Conservation (phyloP, 2,113 vertebrate genomes). For the Typhlomys cinereus region DNA sequence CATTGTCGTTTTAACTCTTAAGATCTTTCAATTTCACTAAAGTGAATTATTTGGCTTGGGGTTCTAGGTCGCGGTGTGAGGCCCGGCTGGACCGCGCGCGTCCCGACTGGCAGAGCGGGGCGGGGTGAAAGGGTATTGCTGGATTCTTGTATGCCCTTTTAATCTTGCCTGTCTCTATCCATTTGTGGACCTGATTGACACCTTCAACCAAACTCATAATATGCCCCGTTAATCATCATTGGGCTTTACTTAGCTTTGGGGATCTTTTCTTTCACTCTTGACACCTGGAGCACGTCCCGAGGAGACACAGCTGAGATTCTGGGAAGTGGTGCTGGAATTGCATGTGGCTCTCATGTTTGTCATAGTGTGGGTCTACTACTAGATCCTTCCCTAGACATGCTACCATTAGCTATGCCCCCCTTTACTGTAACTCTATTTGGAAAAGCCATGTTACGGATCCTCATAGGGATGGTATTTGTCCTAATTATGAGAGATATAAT, state of each 20-base stretch:
- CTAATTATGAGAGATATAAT: slow-evolving; percentile 87
- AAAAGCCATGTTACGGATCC: slow-evolving; percentile 85
- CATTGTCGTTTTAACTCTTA: too few relatives aligned
- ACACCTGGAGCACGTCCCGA: slow-evolving; percentile 97
- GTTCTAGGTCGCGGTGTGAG: too few relatives aligned
- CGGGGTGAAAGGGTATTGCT: too few relatives aligned
- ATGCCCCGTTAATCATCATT: slow-evolving; percentile 92
- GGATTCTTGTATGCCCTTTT: slow-evolving; percentile 93
- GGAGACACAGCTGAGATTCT: slow-evolving; percentile 97
- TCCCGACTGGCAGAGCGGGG: too few relatives aligned
- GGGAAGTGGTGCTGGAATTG: slow-evolving; percentile 94
- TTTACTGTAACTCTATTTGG: slow-evolving; percentile 84
- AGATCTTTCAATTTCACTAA: too few relatives aligned
- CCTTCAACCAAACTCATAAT: slow-evolving; percentile 92
- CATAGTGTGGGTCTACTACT: slow-evolving; percentile 86
- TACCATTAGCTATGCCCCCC: slow-evolving; percentile 87
- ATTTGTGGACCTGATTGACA: slow-evolving; percentile 90
- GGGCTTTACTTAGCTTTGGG: slow-evolving; percentile 92
- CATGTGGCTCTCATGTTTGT: slow-evolving; percentile 92
- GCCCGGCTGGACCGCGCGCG: too few relatives aligned
- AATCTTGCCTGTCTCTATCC: slow-evolving; percentile 92
- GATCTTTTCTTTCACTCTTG: slow-evolving; percentile 96
- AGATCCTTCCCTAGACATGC: slow-evolving; percentile 83
- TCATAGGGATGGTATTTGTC: slow-evolving; percentile 90
- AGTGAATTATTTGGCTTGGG: too few relatives aligned